Base-by-base conservation (phyloP, 2,113 vertebrate genomes). In the Sinocyclocheilus rhinocerous region DNA sequence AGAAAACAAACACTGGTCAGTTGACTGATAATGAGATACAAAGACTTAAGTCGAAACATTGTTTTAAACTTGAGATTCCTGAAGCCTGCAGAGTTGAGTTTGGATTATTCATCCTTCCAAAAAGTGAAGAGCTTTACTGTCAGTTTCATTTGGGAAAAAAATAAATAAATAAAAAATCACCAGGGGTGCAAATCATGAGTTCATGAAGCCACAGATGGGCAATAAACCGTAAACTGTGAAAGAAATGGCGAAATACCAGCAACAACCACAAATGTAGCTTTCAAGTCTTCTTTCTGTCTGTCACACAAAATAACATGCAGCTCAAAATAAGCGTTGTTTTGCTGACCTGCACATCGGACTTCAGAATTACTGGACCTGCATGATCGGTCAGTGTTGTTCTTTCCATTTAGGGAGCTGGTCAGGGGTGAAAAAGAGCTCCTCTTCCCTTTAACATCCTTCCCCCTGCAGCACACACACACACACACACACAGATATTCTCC, bases 351-450 rank as follows among this genome's bases (percentile, higher is more conserved):
- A 94, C 85, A 86, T 84, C 87, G 79, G 80, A 89, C 18, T 88
- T 89, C 89, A 89, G 90, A 93, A 91, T 92, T 88, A 87, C 89
- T 81, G n/a, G 52, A 84, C 67, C 85, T 83, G 73, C 57, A 73
- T 61, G 57, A 84, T 73, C 22, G 29, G 69, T 59, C 82, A 57
- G 57, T 92, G 90, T 93, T 94, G 91, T 94, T 92, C 90, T 95
- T 94, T 93, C 92, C 92, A 93, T 86, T 90, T 88, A 87, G 87
- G 84, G 87, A 85, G 87, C 89, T 61, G 79, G 79, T 87, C 89
- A 88, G 90, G 84, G 89, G 90, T 90, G 89, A 94, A 93, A 93
- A 93, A 90, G 93, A 89, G 90, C 91, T 93, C 88, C 89, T 93
- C 91, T 93, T 92, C 90, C 93, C 85, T 88, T 89, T 86, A 85